Base-by-base conservation (phyloP, 2,113 vertebrate genomes). In the Carettochelys insculpta region DNA sequence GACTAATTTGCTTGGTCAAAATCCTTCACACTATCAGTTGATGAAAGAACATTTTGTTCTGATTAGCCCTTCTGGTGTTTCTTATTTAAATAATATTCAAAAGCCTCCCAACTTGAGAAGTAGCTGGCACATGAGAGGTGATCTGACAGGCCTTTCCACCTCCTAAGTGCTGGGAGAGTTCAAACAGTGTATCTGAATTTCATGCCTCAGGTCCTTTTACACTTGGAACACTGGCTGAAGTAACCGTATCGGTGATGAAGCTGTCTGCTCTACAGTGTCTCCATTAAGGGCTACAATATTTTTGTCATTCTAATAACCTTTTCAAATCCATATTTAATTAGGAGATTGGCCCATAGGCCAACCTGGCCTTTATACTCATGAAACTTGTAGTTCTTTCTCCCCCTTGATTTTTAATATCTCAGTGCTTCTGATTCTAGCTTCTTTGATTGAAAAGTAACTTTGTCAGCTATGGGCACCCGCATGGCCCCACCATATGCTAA, bases 1-100 rank as follows among this genome's bases (percentile, higher is more conserved):
- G 43, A 91, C 52, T 89, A 68, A 73, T 87, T 92, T 79, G 75
- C 48, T 93, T 75, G 11, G 76, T 73, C 52, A 29, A 89, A 90
- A 38, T 61, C 19, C 11, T 83, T 77, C 81, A 58, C 0, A 2
- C 2, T 22, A 8, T 77, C 83, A 17, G 61, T 45, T 93, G 52
- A 77, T 85, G 68, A 50, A 92, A 91, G 29, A 85, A 83, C 52
- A 73, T 78, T 48, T 2, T 29, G 1, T 85, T 90, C 29, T 11
- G 4, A 77, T 54, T 6, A 31, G 0, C 41, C 22, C 13, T 3
- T 27, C 1, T 10, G 0, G 61, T 68, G 61, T 38, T 65, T 2
- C 43, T 38, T 56, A 77, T 73, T 86, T 48, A 77, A 29, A 29
- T 6, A 20, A 1, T 11, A 11, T 8, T 1, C 29, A 83, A 27